Base-by-base conservation (phyloP, 2,797 vertebrate genomes). In the Perodicticus potto region DNA sequence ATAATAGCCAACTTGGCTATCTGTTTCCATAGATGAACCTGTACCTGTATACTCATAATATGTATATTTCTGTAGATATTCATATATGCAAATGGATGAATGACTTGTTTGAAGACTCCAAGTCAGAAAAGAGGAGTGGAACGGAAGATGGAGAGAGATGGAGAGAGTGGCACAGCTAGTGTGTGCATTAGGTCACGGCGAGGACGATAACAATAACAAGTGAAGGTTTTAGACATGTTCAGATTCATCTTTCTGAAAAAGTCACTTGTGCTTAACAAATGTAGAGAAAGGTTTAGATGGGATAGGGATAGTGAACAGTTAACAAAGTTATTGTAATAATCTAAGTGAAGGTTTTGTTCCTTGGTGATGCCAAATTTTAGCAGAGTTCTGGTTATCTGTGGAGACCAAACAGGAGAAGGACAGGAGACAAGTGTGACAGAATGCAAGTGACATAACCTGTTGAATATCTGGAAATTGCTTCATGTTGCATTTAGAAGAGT, bases 391-490 rank as follows among this genome's bases (percentile, higher is more conserved):
- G 63, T 32, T 57, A 77, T 45, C 83, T 55, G 5, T 83, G 27
- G 83, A 82, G 49, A 81, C 65, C 67, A 78, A 86, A 40, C 32
- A 40, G 14, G n/a, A 55, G 23, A 96, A 59, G 27, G 73, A 92
- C 3, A 87, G 9, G 34, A 96, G n/a, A 87, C 32, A 78, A 32
- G 22, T 43, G 34, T 55, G 81, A 74, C 53, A 65, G 85, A 67
- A 78, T 59, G 23, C 27, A 83, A 92, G 69, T 57, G 45, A 43
- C 73, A 19, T 20, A 89, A 74, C 19, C 59, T 29, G 34, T 20
- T 73, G 61, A 81, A 95, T 83, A 49, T 72, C 25, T 32, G 34
- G 74, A 86, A 85, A 74, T 76, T 55, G 17, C 55, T 94, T 76
- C 61, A 20, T 34, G 8, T 49, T 55, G 43, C 82, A 65, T 82